Evolutionary conservation across 1,140 invertebrate species (phyloP).

Genomic region (Acromyrmex charruanus): DNA sequence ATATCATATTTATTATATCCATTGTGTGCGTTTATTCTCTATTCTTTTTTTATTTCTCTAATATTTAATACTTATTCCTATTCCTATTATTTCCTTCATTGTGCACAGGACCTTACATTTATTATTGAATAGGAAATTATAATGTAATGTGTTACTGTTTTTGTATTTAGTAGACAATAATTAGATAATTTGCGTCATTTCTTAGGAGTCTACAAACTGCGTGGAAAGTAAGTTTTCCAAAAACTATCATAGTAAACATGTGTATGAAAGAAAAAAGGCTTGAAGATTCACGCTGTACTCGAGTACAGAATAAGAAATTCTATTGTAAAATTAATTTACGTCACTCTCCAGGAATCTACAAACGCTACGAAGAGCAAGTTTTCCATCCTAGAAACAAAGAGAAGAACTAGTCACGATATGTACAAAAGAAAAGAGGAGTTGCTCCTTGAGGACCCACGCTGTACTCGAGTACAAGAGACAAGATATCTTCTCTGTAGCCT

Average conservation of each 20-base stretch:
- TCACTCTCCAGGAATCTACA: neutral
- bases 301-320: neutral
- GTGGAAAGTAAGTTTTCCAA: neutral
- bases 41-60: too few relatives aligned
- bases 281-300: neutral
- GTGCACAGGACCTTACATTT: too few relatives aligned
- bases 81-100: too few relatives aligned
- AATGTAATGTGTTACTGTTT: too few relatives aligned
- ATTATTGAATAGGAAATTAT: too few relatives aligned
- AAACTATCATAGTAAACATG: neutral
- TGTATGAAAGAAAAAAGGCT: conserved; percentile 27
- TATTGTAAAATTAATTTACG: neutral
- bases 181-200: neutral
- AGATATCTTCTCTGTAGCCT: neutral
- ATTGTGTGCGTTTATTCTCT: too few relatives aligned
- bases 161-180: neutral
- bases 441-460: neutral
- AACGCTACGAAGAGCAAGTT: neutral
- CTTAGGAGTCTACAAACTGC: neutral
- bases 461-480: neutral
- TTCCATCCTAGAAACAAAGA: neutral
- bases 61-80: too few relatives aligned
- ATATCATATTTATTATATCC: too few relatives aligned
- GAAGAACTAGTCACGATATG: neutral
- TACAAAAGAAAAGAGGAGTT: conserved; percentile 46